A percentile compares a stretch with the other conserved stretches of the same genome.
Evolutionary conservation across 2,888 invertebrate genomes (phyloP).

Genomic region (Diadegma fenestrale): DNA sequence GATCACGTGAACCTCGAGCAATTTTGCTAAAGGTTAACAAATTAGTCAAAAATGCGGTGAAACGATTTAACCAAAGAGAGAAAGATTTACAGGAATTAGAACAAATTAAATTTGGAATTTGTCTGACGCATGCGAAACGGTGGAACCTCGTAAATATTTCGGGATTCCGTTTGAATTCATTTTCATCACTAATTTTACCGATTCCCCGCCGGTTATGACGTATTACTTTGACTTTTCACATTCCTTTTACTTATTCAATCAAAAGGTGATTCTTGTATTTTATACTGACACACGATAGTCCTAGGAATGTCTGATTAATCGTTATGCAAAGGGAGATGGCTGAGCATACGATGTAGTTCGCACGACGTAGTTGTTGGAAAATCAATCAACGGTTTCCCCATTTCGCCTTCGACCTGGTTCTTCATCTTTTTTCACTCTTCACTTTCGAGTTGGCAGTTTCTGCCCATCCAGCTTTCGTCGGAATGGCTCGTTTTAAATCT

Average conservation of each 20-base stretch:
- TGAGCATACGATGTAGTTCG: background rate
- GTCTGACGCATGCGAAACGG: too few relatives aligned
- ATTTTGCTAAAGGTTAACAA: too few relatives aligned
- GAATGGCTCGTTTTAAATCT: slow-evolving; percentile 39
- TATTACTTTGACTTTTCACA: background rate
- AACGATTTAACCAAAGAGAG: too few relatives aligned
- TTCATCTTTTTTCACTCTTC: slow-evolving; percentile 5
- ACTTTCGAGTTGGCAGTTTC: slow-evolving; percentile 35
- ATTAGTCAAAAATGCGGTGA: too few relatives aligned
- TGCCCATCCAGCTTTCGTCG: slow-evolving; percentile 22
- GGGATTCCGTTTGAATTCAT: slow-evolving; percentile 35
- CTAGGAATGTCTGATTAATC: background rate
- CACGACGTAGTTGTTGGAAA: background rate
- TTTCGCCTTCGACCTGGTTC: background rate
- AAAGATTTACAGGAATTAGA: too few relatives aligned
- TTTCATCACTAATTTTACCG: slow-evolving; percentile 6
- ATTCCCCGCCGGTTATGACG: background rate
- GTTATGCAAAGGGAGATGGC: background rate
- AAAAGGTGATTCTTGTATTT: background rate
- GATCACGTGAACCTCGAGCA: too few relatives aligned
- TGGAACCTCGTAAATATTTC: too few relatives aligned
- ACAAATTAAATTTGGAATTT: too few relatives aligned
- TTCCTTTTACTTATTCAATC: background rate
- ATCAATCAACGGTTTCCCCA: background rate
- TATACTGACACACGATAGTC: background rate